Evolutionary conservation across 2,888 invertebrate species (phyloP), one percentile per base, ranked within the genome.

Genomic region (Tachina grossa): DNA sequence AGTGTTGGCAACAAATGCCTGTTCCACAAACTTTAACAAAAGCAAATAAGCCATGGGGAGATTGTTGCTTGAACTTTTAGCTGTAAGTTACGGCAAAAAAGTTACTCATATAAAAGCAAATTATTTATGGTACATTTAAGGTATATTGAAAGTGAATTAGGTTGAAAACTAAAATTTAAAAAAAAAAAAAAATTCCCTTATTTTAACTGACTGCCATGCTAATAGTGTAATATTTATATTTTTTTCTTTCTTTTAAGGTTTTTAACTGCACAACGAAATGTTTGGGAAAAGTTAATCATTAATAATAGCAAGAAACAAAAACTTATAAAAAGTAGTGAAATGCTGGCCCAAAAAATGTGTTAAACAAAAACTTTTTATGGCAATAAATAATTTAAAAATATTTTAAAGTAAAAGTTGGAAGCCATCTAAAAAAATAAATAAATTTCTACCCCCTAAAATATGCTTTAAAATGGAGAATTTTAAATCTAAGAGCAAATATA

Each of bases 231-330:
- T 47, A 41, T n/a, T 16, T 49, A 22, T 65, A 8, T 75, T 59
- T 31, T 22, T 45, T 57, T 6, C 66, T 65, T 4, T 69, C 22
- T 69, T 75, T 77, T 16, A 14, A 83, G 83, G 11, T 66, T 9
- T 83, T 69, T 51, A 65, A 82, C n/a, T 51, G 59, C 11, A 53
- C 76, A 83, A 77, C 77, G 63, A 83, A 77, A 71, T 69, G 63
- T 61, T 39, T 57, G 53, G n/a, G 4, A 41, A 55, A 59, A 57
- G 1, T 51, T 43, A 61, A 43, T 41, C 9, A 16, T 14, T 61
- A 31, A 31, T 31, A 31, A 5, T 31, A 1, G 6, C 31, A 31
- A 31, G 6, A 31, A 41, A 1, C 22, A 47, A 43, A 10, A 43
- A 68, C 41, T 53, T 3, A 41, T 10, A 10, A 3, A 31, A 57